These are phyloP conservation scores for Tolmerus cingulatus DNA, from an alignment of 2,888 invertebrate species.

Conservation along the genomic window DNA sequence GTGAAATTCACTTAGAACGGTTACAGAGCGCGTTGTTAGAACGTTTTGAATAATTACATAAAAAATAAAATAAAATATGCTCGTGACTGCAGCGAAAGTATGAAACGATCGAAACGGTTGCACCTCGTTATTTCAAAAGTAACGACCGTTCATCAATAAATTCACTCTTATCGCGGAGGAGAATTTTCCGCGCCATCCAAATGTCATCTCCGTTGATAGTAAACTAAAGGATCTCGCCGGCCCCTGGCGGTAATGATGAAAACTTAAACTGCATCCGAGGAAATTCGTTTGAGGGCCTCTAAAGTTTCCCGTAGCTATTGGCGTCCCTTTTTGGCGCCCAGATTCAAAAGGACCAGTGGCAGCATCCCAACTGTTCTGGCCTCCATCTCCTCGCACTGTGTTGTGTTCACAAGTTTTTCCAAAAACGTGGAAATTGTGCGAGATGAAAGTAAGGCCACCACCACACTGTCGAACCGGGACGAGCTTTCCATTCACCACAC, in stretches of 20 bases:
- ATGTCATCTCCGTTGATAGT: slow-evolving; percentile 56
- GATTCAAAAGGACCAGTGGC: background rate
- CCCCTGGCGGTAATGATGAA: slow-evolving; percentile 46
- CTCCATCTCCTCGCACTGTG: slow-evolving; percentile 6
- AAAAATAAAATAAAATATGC: background rate
- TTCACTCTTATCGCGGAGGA: slow-evolving; percentile 49
- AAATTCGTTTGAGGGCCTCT: slow-evolving; percentile 16
- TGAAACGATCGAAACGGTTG: background rate
- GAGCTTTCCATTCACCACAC: slow-evolving; percentile 30
- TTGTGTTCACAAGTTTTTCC: slow-evolving; percentile 3
- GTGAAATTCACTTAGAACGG: background rate
- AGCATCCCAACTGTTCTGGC: slow-evolving; percentile 24
- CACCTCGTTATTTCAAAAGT: slow-evolving; percentile 3
- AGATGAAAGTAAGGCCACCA: slow-evolving; percentile 17
- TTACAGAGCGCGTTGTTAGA: background rate
- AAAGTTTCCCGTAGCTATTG: background rate
- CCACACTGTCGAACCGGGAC: background rate
- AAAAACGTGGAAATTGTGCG: slow-evolving; percentile 32
- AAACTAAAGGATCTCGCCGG: slow-evolving; percentile 54
- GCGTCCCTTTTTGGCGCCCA: background rate
- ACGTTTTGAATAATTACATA: background rate
- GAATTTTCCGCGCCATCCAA: slow-evolving; percentile 53
- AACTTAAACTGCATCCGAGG: slow-evolving; percentile 45
- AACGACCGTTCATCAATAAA: slow-evolving; percentile 30
- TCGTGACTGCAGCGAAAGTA: background rate